Evolutionary conservation across 2,797 vertebrate genomes (phyloP).

Genomic region (Varecia variegata): DNA sequence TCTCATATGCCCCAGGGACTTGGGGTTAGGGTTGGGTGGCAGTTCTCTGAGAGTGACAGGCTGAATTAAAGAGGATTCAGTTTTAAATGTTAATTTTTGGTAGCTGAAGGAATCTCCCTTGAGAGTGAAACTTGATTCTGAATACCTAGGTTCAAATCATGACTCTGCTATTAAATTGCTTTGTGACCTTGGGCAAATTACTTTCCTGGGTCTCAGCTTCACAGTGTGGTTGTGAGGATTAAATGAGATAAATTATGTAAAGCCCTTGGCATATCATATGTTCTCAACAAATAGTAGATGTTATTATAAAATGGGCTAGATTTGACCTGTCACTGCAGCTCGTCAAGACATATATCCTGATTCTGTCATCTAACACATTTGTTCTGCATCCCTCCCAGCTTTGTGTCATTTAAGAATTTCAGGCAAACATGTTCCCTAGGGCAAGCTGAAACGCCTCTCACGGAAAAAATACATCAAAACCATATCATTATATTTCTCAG

Average conservation of each 20-base stretch:
- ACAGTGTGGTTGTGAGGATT: conserved; percentile 4
- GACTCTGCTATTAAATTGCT: neutral
- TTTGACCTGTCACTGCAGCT: conserved; percentile 52
- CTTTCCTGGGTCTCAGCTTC: neutral
- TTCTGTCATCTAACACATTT: conserved; percentile 48
- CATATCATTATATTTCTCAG: conserved; percentile 26
- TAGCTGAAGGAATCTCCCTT: neutral
- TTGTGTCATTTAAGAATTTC: conserved; percentile 35
- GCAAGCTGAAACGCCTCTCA: neutral
- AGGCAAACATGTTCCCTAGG: conserved; percentile 23
- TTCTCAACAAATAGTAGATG: conserved; percentile 22
- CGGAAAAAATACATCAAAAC: conserved; percentile 53
- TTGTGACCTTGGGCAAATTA: conserved; percentile 43
- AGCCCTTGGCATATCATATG: conserved; percentile 8
- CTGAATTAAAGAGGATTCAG: neutral
- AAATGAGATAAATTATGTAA: conserved; percentile 48
- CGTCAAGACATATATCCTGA: neutral
- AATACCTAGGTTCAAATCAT: conserved; percentile 3
- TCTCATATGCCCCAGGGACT: neutral
- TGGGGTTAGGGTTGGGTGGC: neutral
- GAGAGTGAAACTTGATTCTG: neutral
- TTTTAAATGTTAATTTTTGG: conserved; percentile 42
- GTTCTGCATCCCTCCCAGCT: conserved; percentile 31
- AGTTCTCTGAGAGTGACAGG: neutral
- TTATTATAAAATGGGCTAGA: conserved; percentile 7